Percentiles rank a stretch among this genome's conserved stretches.
Conservation (phyloP, 2,797 vertebrate species). For the Periparus ater region DNA sequence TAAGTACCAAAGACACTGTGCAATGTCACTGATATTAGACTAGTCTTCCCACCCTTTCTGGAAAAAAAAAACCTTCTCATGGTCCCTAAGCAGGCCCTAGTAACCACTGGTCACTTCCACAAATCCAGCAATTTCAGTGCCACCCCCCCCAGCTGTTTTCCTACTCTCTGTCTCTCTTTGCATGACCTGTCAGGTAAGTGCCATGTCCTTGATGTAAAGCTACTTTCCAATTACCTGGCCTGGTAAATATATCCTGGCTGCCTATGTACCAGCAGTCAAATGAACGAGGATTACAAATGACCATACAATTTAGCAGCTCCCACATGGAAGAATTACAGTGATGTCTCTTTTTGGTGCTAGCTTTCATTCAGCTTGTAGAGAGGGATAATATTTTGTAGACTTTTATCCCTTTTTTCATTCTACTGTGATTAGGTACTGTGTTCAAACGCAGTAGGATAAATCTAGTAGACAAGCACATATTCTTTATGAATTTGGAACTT, state of each 20-base stretch:
- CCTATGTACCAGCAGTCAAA: neutral
- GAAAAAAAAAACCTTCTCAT: neutral
- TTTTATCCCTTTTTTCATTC: neutral
- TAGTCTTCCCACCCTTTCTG: neutral
- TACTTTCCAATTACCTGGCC: neutral
- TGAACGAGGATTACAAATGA: neutral
- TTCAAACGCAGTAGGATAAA: neutral
- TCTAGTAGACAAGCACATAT: neutral
- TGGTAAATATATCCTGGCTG: neutral
- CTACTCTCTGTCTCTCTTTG: neutral
- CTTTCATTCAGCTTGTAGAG: neutral
- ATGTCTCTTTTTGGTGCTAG: neutral
- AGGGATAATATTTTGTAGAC: neutral
- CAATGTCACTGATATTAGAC: neutral
- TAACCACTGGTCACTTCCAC: neutral
- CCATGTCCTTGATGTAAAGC: neutral
- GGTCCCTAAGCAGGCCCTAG: neutral
- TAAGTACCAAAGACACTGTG: neutral
- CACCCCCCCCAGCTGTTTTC: rapidly evolving
- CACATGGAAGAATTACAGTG: neutral
- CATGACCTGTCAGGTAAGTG: neutral
- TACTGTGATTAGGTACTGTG: neutral
- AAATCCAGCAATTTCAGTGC: neutral
- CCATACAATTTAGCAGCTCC: neutral
- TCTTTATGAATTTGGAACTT: neutral